Evolutionary conservation across 2,797 vertebrate species (phyloP).

Genomic region (Protonibea diacanthus): DNA sequence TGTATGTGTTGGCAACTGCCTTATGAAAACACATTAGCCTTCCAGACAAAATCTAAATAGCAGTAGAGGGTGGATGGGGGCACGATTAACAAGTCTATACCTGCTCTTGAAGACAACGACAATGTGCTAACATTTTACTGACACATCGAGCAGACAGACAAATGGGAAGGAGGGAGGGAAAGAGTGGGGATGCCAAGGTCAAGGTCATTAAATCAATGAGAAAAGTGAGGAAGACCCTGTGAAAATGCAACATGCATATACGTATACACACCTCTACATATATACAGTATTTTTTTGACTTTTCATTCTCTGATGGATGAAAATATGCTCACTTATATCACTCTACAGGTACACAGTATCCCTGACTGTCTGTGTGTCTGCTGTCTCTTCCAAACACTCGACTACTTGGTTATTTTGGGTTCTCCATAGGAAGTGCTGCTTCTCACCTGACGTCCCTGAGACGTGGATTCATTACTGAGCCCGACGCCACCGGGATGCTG

Average conservation of each 20-base stretch:
- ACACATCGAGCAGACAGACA: constrained; percentile 79
- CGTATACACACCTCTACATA: neutral
- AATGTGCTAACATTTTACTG: constrained; percentile 79
- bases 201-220: constrained; percentile 66
- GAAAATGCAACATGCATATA: constrained; percentile 16
- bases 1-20: constrained; percentile 74
- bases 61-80: constrained; percentile 52
- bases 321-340: constrained; percentile 9
- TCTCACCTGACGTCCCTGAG: constrained; percentile 86
- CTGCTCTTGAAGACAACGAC: constrained; percentile 77
- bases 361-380: constrained; percentile 22
- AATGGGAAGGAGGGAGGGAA: constrained; percentile 47
- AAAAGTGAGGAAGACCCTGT: constrained; percentile 42
- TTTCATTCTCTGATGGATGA: constrained; percentile 16
- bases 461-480: constrained; percentile 89
- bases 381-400: constrained; percentile 36
- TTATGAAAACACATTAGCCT: constrained; percentile 73
- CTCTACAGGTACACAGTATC: constrained; percentile 37
- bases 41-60: constrained; percentile 75
- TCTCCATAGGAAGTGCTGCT: constrained; percentile 74
- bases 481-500: constrained; percentile 82
- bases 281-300: constrained; percentile 8
- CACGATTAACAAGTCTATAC: constrained; percentile 76
- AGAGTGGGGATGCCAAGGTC: constrained; percentile 61
- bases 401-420: constrained; percentile 76